Base-by-base conservation (phyloP, 1,140 invertebrate species). In the Papilio helenus region DNA sequence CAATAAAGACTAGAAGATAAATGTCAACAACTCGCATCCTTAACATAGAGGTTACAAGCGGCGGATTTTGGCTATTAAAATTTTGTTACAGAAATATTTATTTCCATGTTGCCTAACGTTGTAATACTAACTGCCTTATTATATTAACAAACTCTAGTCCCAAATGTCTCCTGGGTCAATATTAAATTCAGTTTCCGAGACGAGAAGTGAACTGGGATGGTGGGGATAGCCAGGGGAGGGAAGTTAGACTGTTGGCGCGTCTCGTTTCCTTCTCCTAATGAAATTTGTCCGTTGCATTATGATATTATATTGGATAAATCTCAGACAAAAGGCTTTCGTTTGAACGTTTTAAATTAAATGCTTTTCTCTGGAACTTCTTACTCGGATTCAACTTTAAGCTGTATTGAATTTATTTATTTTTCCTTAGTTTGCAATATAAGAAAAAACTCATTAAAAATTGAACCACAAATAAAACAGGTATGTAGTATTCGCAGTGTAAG, bases 221-320 rank as follows among this genome's bases (percentile, higher is more conserved):
- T 46, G 46, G 16, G 46, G 46, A 49, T 16, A 16, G 18, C 18
- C n/a, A 18, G 5, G n/a, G 18, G 18, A 20, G 71, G 71, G 14
- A 18, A 18, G 34, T 1, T 20, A 39, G 71, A 44, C 18, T 23
- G 71, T 34, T 4, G 71, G 71, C 39, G 71, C 20, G 34, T 72
- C 42, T 20, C 71, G 71, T 72, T 44, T 44, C 71, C 71, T 20
- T 34, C 16, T 18, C 16, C 71, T 72, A 72, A 72, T 72, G 71
- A 72, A 72, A 72, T 72, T 72, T 72, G 71, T 72, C 71, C 71
- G 71, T 72, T 72, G 71, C 71, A 72, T 72, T 72, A 72, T 72
- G 71, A 72, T 72, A 72, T 72, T 72, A 68, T 68, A 26, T 72
- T 42, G 39, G 44, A 72, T 72, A 39, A 72, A 72, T 72, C 61